Base-by-base conservation (phyloP, 2,797 vertebrate species). In the Pseudopleuronectes americanus region DNA sequence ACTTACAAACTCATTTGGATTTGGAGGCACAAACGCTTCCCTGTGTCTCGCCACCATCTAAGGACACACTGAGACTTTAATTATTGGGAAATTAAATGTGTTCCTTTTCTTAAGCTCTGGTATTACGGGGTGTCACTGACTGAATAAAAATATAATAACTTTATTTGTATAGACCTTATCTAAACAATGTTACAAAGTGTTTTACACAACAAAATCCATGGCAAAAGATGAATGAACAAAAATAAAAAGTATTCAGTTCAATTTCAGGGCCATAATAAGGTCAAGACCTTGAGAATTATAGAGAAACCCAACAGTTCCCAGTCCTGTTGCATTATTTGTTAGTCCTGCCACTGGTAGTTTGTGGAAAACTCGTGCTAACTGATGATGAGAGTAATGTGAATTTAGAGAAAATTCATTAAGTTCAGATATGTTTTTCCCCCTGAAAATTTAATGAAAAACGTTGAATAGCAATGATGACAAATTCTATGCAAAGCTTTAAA, bases 1-100 rank as follows among this genome's bases (percentile, higher is more conserved):
- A 2, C 95, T 99, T 57, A 96, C 95, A 3, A 99, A 99, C 92
- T 99, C 98, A 0, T 99, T 99, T 81, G 98, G 98, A 26, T 99
- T 99, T 65, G 98, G 98, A 0, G 98, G 98, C 28, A 99, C 98
- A 3, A 99, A 99, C 47, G 97, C 97, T 23, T 95, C 96, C 0
- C 88, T 99, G 75, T 99, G 98, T 91, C 94, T 99, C 54, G 90
- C 91, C 66, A 92, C 87, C 63, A 4, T 92, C 6, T 87, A 64
- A 92, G 19, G 22, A 68, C 21, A 49, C 28, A 47, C 5, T 14
- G 1, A 60, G 14, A 51, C 4, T 52, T 26, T 16, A 21, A 7
- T 5, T 26, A 26, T 21, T 6, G 8, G 14, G 16, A 53, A 8
- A 56, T 28, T 6, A 6, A 10, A 51, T 45, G 10, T 16, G 3